These are phyloP conservation scores for Xerus rutilus DNA, from an alignment of 2,797 vertebrate genomes.

Conservation along the genomic window DNA sequence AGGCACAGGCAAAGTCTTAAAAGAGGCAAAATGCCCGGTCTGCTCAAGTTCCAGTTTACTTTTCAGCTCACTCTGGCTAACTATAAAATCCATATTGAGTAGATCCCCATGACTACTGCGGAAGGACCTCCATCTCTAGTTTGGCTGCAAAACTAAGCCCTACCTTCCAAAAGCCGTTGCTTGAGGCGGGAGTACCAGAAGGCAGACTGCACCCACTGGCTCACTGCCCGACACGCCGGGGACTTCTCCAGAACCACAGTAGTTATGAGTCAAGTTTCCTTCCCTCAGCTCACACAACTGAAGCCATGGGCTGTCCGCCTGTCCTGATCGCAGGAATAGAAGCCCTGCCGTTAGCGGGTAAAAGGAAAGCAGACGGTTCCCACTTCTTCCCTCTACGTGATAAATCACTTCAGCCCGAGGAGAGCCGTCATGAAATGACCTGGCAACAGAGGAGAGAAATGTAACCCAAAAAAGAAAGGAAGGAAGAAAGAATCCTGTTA, in stretches of 20 bases:
- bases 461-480: conserved; percentile 3
- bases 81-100: neutral
- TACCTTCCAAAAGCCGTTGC: conserved; percentile 52
- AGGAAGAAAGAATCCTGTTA: conserved; percentile 75
- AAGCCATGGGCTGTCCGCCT: neutral
- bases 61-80: neutral
- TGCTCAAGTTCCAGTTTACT: neutral
- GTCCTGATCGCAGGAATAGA: neutral
- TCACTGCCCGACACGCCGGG: neutral
- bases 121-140: conserved; percentile 6
- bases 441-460: conserved; percentile 65
- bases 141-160: conserved; percentile 42
- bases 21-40: neutral
- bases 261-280: conserved; percentile 37
- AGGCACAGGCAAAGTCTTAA: neutral
- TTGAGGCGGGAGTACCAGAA: conserved; percentile 35
- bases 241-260: conserved; percentile 7
- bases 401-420: conserved; percentile 50
- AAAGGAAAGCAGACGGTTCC: conserved; percentile 26
- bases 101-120: neutral
- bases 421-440: neutral
- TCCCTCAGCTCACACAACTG: neutral
- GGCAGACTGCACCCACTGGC: conserved; percentile 32
- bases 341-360: neutral
- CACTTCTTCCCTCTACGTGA: neutral